Base-by-base conservation (phyloP, 2,797 vertebrate genomes). In the Rousettus madagascariensis region DNA sequence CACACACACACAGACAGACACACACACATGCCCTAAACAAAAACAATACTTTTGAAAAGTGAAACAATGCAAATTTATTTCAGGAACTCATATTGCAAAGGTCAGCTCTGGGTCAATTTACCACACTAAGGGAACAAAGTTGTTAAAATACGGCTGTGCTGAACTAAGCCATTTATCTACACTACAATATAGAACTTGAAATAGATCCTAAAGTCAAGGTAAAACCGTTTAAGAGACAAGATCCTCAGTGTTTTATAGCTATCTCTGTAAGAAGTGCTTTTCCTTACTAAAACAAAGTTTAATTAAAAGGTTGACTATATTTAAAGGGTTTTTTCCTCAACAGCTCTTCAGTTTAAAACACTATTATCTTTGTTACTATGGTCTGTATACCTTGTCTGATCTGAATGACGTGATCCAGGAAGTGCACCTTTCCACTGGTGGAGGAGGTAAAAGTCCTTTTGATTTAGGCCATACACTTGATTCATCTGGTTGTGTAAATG, bases 91-190 rank as follows among this genome's bases (percentile, higher is more conserved):
- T 22, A 46, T 20, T 55, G 33, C 11, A 90, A 19, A 69, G 22
- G 43, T 15, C 6, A 72, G 24, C 75, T 83, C 8, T 72, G 63
- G 4, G 53, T 80, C 74, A 78, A 79, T 57, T 91, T 69, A 0
- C 1, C 8, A 28, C 3, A 61, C 13, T 28, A 95, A 59, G 51
- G 41, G 88, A 96, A 98, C 89, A 97, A 98, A 94, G 90, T 97
- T 98, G 91, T 98, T 98, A 97, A 98, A 98, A 98, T 75, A 93
- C 71, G 97, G 96, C 75, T 59, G 86, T 96, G 91, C 95, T 97
- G 95, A 97, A 95, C 74, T 96, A 91, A 98, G 95, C 93, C 97
- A 96, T 94, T 98, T 96, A 94, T 95, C 95, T 96, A 94, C 95
- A 95, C 91, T 97, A 97, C 69, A 95, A 90, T 96, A 79, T 86